Evolutionary conservation across 1,140 invertebrate species (phyloP), one percentile per base, ranked within the genome.

Genomic region (Drosophila pallidifrons): DNA sequence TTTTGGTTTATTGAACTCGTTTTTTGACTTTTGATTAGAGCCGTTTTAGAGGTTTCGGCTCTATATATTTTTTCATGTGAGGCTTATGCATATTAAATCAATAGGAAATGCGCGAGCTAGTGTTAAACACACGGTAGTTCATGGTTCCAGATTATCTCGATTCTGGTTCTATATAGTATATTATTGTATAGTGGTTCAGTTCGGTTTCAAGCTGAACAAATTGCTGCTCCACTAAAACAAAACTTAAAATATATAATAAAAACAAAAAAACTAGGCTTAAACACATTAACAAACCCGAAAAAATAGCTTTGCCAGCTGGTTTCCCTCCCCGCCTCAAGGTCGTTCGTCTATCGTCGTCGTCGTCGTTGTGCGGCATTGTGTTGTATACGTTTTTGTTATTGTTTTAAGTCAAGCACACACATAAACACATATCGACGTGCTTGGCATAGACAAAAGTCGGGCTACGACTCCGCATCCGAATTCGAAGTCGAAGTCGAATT

Each of bases 1-100:
- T 46, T 61, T 75, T 65, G 45, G 67, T 75, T 75, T 75, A 72
- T 72, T 76, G 74, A 76, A 76, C 74, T 76, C 43, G 68, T 76
- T 76, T 76, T 60, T 35, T 59, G 54, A 55, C 46, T 72, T 47
- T 60, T 74, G 71, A 74, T 74, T 74, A 74, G 71, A 68, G 64
- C 30, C 49, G 54, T 64, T 65, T 25, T 65, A 67, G 43, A 68
- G 49, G 25, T 65, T 58, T 16, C 11, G 16, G 20, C 32, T 13
- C 16, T 13, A 25, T 47, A 8, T 32, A 8, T 11, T 41, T 41
- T 8, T 30, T 11, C 25, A n/a, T 5, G 15, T 41, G n/a, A 13
- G 47, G 16, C 13, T 45, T 64, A 49, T 59, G 67, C 73, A 75
- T 75, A 61, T 69, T 59, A 69, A 75, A 41, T 57, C 32, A 75